Evolutionary conservation across 2,113 vertebrate genomes (phyloP), one percentile per base, ranked within the genome.

Genomic region (Phrynosoma platyrhinos): DNA sequence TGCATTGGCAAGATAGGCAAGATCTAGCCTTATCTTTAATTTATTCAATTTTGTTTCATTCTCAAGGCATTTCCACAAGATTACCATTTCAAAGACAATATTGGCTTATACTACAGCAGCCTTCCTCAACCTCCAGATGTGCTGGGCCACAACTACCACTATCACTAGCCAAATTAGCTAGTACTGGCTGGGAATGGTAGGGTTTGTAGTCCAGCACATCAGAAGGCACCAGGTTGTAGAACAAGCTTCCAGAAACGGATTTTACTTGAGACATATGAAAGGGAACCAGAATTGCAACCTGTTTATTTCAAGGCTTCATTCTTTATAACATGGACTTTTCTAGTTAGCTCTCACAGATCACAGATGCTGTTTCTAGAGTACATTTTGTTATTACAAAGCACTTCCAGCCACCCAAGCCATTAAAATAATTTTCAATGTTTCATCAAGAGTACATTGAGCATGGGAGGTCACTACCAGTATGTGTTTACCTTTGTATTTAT

Each of bases 51-150:
- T 27, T 80, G 42, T n/a, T 79, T 69, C 42, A 36, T 53, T 7
- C 47, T n/a, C 47, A 80, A n/a, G 27, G 16, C 52, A 36, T 78
- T 71, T 85, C 25, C 27, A 23, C 47, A 25, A 0, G 9, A 62
- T 62, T 88, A 85, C 79, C 42, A 0, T 58, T 85, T 77, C 9
- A 69, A 18, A 87, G 64, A 84, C 66, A 53, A 83, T 12, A 76
- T 47, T 80, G 68, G 72, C 58, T 82, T 84, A 72, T 0, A 14
- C 0, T 0, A 9, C 30, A 66, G 68, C 68, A 71, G 68, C 27
- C 23, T 71, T 71, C 27, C 68, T 30, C 6, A 10, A 71, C 27
- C 25, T 71, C 27, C 68, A 30, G 68, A 27, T 71, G 79, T 87
- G 8, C 30, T 71, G 30, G 27, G 25, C 27, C 30, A 12, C 68